Evolutionary conservation across 2,888 invertebrate genomes (phyloP).

Genomic region (Zaprionus obscuricornis): DNA sequence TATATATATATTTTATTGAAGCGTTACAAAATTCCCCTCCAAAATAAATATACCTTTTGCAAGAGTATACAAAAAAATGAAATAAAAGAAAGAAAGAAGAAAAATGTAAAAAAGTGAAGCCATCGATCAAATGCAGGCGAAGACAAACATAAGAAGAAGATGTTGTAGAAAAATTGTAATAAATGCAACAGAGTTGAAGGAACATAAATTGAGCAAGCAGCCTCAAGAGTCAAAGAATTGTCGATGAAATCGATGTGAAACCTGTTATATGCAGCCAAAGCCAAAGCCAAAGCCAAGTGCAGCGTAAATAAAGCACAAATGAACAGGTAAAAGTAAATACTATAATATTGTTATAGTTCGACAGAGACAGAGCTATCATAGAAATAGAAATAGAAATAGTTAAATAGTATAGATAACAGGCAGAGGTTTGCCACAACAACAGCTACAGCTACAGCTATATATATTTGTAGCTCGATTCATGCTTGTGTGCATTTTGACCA

Average conservation of each 20-base stretch:
- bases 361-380: constrained; percentile 10
- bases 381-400: too few relatives aligned
- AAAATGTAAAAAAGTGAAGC: too few relatives aligned
- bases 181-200: constrained; percentile 39
- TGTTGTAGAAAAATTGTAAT: constrained; percentile 10
- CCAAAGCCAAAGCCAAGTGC: constrained; percentile 68
- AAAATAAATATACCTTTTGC: too few relatives aligned
- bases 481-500: constrained; percentile 76
- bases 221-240: too few relatives aligned
- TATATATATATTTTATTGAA: too few relatives aligned
- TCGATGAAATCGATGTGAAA: constrained; percentile 50
- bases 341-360: too few relatives aligned
- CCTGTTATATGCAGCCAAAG: constrained; percentile 66
- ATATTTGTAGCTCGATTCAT: constrained; percentile 57
- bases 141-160: constrained; percentile 22
- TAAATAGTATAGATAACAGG: too few relatives aligned
- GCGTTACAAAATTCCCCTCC: too few relatives aligned
- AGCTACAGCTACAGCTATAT: constrained; percentile 44
- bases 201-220: constrained; percentile 49
- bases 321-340: constrained; percentile 20
- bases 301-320: constrained; percentile 36
- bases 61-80: too few relatives aligned
- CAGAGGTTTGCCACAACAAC: constrained; percentile 17
- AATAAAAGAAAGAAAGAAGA: too few relatives aligned
- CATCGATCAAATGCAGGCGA: constrained; percentile 60